Base-by-base conservation (phyloP, 2,888 invertebrate genomes). In the Thereva unica region DNA sequence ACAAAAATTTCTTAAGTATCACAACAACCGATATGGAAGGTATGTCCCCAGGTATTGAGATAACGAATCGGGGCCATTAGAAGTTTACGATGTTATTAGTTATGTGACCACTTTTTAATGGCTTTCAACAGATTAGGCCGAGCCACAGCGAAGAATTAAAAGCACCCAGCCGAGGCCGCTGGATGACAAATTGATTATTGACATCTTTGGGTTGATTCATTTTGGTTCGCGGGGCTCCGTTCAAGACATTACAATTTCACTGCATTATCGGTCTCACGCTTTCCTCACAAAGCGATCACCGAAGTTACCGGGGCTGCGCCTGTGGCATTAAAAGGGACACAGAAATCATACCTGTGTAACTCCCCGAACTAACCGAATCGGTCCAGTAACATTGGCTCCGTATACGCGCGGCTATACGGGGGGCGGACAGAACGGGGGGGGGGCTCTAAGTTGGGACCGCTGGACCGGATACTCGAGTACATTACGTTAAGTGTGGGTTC, bases 181-280 rank as follows among this genome's bases (percentile, higher is more conserved):
- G 56, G 44, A 49, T 59, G 59, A 59, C 47, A 59, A 59, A 59
- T 59, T 49, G 59, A 45, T 59, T 59, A 59, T 47, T 59, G 59
- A 59, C 34, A 49, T 41, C 52, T 34, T 52, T 52, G 3, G 52
- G 23, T 23, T 52, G 35, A 23, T 23, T 52, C 52, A 52, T 35
- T 52, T 52, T 10, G 23, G 34, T 35, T 52, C 5, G 34, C 9
- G 23, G 34, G 4, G 10, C 40, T 3, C 23, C 41, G 55, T 40
- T 55, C 41, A 41, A 44, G 56, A 44, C 44, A 56, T 34, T 44
- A 41, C 44, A 44, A 23, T 56, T 45, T 56, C 37, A 34, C 34
- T 44, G 6, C n/a, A 49, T 49, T 47, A 59, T 45, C 59, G 49
- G 47, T 35, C 47, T 23, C 49, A 38, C 59, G 47, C 45, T 45